Percentiles rank a stretch among this genome's conserved stretches.
These are phyloP conservation scores for Camponotus pennsylvanicus DNA, from an alignment of 1,140 invertebrate species.

Conservation along the genomic window DNA sequence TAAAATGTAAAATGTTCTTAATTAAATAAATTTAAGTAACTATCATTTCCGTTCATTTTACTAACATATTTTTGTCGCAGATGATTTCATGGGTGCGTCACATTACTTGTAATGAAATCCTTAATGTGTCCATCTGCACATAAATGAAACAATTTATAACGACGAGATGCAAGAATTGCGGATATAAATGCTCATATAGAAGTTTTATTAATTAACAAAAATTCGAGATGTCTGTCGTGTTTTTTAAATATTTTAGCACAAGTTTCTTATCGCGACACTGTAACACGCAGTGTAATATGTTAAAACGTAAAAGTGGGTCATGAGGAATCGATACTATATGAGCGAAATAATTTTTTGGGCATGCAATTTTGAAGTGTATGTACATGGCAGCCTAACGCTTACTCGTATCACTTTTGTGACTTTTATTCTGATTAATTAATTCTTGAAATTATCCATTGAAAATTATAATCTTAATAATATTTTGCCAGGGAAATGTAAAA, in stretches of 20 bases:
- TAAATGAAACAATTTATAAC: constrained; percentile 36
- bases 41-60: constrained; percentile 32
- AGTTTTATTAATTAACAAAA: constrained; percentile 56
- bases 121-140: constrained; percentile 16
- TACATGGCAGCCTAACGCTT: background rate
- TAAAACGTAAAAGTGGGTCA: constrained; percentile 46
- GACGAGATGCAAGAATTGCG: background rate
- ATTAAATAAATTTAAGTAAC: constrained; percentile 40
- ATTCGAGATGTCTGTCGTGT: constrained; percentile 12
- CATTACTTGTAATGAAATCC: constrained; percentile 45
- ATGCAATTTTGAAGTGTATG: constrained; percentile 17
- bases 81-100: background rate
- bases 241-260: constrained; percentile 53
- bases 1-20: constrained; percentile 36
- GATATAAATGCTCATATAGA: background rate
- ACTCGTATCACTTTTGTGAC: background rate
- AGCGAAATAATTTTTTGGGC: constrained; percentile 47
- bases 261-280: constrained; percentile 36
- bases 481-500: background rate
- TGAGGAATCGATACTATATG: constrained; percentile 41
- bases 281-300: constrained; percentile 47
- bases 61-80: constrained; percentile 8
- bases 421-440: background rate
- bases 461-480: background rate
- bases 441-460: background rate